Evolutionary conservation across 2,888 invertebrate genomes (phyloP), one percentile per base, ranked within the genome.

Genomic region (Ophion obscuratus): DNA sequence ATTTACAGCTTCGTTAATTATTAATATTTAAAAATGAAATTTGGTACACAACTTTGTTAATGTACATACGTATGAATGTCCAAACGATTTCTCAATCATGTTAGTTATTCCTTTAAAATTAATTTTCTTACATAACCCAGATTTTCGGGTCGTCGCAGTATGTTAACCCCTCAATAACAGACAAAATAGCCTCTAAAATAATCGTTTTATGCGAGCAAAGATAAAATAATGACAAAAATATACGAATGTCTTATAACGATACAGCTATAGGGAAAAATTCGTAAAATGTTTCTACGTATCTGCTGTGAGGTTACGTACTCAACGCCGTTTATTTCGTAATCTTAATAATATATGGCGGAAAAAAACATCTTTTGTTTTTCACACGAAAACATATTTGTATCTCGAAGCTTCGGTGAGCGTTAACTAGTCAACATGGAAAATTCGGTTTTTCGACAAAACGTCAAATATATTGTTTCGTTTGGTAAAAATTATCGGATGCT

Each of bases 401-500:
- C 4, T 17, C 4, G 53, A 53, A 53, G 5, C 17, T 53, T 53
- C 53, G 17, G 53, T 53, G 53, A 53, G 53, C 14, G 17, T 14
- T 14, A 17, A 53, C 5, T 53, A 14, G 74, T 66, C 66, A 76
- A 47, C 64, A 66, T 64, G 14, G 14, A 24, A 20, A 44, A 11
- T 9, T 20, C 66, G 6, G 2, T 57, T 31, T 47, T 66, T 66
- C n/a, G 53, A 7, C 31, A 64, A 59, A 73, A 73, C 66, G 40
- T 66, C n/a, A 66, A 59, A 59, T 80, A 73, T 9, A 31, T 27
- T 3, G 57, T 53, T 20, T 71, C 24, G 1, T 9, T 47, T 14
- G 17, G 53, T 20, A 9, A 24, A 57, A 53, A 73, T 61, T 67
- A 66, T 76, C 27, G 40, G n/a, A 70, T 62, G 31, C 59, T 76